Percentiles rank a stretch among this genome's conserved stretches.
Evolutionary conservation across 1,140 invertebrate species (phyloP).

Genomic region (Drosophila lacteicornis): DNA sequence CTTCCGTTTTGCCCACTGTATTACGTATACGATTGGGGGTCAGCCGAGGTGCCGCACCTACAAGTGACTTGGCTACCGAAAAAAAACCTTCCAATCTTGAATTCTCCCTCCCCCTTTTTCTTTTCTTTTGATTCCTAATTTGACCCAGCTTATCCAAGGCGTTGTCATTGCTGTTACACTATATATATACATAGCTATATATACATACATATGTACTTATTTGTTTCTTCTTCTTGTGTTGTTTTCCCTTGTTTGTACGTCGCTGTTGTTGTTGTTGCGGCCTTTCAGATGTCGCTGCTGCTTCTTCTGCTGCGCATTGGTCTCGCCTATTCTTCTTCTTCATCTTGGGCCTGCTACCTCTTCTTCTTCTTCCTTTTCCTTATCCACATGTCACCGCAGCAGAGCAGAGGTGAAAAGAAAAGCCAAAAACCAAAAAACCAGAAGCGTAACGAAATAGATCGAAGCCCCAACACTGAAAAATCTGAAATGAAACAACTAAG

Average conservation of each 20-base stretch:
- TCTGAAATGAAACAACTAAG: slow-evolving; percentile 18
- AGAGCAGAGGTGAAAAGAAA: slow-evolving; percentile 61
- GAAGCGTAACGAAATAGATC: slow-evolving; percentile 81
- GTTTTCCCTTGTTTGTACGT: slow-evolving; percentile 33
- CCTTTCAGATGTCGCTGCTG: slow-evolving; percentile 22
- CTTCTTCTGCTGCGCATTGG: slow-evolving; percentile 16
- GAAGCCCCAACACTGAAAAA: slow-evolving; percentile 35
- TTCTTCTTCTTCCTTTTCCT: slow-evolving; percentile 24
- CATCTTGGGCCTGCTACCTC: not conserved
- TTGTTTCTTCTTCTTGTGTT: slow-evolving; percentile 13
- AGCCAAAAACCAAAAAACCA: slow-evolving; percentile 73
- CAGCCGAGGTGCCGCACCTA: slow-evolving; percentile 25
- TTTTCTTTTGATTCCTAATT: slow-evolving; percentile 14
- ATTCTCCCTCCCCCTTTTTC: not conserved
- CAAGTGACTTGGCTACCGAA: slow-evolving; percentile 37
- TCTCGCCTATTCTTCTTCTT: slow-evolving; percentile 21
- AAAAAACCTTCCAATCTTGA: slow-evolving; percentile 14
- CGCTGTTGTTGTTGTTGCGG: slow-evolving; percentile 27
- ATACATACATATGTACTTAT: slow-evolving; percentile 14
- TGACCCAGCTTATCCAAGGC: slow-evolving; percentile 57
- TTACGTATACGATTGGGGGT: slow-evolving; percentile 13
- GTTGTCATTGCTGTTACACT: slow-evolving; percentile 39
- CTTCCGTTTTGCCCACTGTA: not conserved
- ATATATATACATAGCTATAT: not conserved
- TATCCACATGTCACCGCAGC: slow-evolving; percentile 71